A percentile compares a stretch with the other conserved stretches of the same genome.
Conservation (phyloP, 1,140 invertebrate genomes). For the Hestina assimilis region DNA sequence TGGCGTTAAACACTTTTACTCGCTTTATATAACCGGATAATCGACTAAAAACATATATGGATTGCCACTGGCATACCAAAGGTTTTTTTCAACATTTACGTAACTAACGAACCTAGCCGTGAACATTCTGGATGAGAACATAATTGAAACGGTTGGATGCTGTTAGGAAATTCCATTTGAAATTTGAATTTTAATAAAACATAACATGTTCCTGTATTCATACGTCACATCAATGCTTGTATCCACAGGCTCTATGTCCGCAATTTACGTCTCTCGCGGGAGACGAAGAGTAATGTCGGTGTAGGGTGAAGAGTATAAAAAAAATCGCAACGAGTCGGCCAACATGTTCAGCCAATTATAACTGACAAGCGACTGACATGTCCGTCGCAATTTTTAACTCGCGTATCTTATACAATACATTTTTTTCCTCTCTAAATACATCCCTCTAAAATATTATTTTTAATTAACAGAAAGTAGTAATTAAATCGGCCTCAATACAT, state of each 20-base stretch:
- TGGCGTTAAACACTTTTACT: too few relatives aligned
- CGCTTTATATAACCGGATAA: too few relatives aligned
- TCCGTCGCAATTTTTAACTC: constrained; percentile 34
- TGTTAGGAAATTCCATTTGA: constrained; percentile 50
- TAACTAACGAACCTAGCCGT: neutral
- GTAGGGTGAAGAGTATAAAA: constrained; percentile 63
- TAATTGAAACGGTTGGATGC: constrained; percentile 38
- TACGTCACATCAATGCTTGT: constrained; percentile 71
- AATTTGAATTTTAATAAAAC: constrained; percentile 73
- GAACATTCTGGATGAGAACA: constrained; percentile 24
- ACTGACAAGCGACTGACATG: constrained; percentile 58
- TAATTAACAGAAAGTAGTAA: constrained; percentile 8
- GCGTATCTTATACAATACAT: constrained; percentile 21
- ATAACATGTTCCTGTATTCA: constrained; percentile 66
- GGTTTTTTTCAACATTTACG: neutral
- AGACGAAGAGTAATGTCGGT: constrained; percentile 75
- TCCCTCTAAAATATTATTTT: constrained; percentile 14
- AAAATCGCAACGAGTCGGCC: constrained; percentile 61
- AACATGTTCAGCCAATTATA: constrained; percentile 79
- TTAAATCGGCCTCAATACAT: neutral
- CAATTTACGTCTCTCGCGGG: constrained; percentile 73
- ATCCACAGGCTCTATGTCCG: constrained; percentile 60
- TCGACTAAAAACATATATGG: too few relatives aligned
- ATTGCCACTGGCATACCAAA: too few relatives aligned
- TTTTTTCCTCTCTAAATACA: constrained; percentile 15